These are phyloP conservation scores for Chaetogeoica ovagalla DNA, from an alignment of 2,888 invertebrate species.

Conservation along the genomic window DNA sequence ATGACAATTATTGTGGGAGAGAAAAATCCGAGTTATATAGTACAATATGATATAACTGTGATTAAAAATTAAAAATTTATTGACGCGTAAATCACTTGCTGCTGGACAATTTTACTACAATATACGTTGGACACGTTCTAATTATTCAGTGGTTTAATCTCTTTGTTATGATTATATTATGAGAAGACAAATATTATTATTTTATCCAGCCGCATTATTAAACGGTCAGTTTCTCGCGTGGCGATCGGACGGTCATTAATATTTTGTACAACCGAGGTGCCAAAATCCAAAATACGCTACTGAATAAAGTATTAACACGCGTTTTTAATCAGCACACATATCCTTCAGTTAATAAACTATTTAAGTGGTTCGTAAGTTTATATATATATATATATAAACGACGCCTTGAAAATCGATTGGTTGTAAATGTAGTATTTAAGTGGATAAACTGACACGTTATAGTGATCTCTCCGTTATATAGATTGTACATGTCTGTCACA, in stretches of 20 bases:
- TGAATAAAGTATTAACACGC: background rate
- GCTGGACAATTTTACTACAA: too few relatives aligned
- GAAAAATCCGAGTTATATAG: too few relatives aligned
- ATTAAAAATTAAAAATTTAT: too few relatives aligned
- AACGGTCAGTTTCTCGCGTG: background rate
- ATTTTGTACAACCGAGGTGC: background rate
- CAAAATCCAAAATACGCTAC: conserved; percentile 7
- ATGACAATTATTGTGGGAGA: too few relatives aligned
- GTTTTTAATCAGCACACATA: background rate
- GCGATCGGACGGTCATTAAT: background rate
- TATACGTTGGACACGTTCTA: background rate
- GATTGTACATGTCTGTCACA: too few relatives aligned
- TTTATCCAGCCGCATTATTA: background rate
- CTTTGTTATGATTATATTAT: background rate
- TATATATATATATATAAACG: background rate
- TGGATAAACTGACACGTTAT: too few relatives aligned
- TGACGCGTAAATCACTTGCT: too few relatives aligned
- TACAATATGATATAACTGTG: too few relatives aligned
- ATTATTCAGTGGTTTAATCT: background rate
- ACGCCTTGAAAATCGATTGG: background rate
- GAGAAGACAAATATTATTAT: background rate
- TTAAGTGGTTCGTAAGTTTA: background rate
- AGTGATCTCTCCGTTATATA: too few relatives aligned
- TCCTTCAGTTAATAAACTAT: background rate
- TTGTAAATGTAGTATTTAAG: background rate